Percentiles rank a stretch among this genome's conserved stretches.
phyloP scores from a whole-genome alignment of 2,113 vertebrate genomes.

The Rhinopithecus roxellana region DNA sequence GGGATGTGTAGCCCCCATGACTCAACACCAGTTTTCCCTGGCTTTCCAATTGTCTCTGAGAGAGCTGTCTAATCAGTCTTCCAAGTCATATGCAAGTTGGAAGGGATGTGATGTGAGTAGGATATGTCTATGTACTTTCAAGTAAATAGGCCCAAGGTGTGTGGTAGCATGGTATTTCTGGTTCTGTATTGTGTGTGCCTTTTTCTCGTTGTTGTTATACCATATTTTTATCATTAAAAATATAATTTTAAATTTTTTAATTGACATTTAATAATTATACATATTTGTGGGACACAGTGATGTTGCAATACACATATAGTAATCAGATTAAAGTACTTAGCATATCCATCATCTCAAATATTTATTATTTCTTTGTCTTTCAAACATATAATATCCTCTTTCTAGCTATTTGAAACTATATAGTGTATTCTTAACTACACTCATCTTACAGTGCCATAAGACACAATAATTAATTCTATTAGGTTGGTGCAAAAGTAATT shows the following conservation, averaged over 20 bases:
- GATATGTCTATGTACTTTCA: background rate
- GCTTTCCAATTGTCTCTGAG: background rate
- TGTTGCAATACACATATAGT: background rate
- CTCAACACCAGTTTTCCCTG: background rate
- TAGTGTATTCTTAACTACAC: background rate
- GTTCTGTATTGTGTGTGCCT: background rate
- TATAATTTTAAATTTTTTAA: background rate
- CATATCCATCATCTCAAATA: background rate
- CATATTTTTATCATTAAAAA: background rate
- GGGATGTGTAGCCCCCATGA: rapidly evolving
- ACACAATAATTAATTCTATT: background rate
- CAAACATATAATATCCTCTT: background rate
- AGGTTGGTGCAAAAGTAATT: too few species aligned
- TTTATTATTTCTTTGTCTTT: background rate
- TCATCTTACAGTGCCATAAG: background rate
- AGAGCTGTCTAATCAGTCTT: background rate
- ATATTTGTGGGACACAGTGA: background rate
- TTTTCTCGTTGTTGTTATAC: background rate
- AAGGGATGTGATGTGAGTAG: background rate
- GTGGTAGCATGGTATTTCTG: background rate
- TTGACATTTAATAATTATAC: background rate
- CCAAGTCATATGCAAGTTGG: background rate
- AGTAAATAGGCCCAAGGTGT: background rate
- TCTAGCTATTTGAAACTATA: background rate
- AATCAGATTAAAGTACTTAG: background rate